Conservation (phyloP, 1,140 invertebrate genomes). For the Cyrtorhinus lividipennis region DNA sequence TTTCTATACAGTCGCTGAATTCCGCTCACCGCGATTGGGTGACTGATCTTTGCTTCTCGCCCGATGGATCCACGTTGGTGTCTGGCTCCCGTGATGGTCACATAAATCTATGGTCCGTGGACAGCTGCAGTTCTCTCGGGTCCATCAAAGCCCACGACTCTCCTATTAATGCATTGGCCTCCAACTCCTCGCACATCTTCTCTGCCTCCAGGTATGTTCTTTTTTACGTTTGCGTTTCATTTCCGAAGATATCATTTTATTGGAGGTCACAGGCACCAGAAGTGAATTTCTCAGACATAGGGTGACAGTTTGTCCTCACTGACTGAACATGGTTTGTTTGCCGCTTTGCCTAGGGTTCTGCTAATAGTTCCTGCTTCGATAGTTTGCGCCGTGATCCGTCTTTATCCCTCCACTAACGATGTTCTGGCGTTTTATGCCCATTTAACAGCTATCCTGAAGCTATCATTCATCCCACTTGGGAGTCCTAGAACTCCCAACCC, state of each 20-base stretch:
- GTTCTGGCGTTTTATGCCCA: no score
- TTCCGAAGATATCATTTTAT: not conserved
- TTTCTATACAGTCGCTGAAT: constrained; percentile 63
- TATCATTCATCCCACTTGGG: no score
- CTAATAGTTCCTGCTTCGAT: no score
- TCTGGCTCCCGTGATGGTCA: constrained; percentile 64
- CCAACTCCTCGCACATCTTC: constrained; percentile 57
- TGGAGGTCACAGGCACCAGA: not conserved
- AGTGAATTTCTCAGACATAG: not conserved
- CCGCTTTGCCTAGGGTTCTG: no score
- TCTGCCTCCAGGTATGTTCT: constrained; percentile 54
- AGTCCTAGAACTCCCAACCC: no score
- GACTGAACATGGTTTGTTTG: not conserved
- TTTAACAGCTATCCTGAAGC: no score
- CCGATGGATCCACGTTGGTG: constrained; percentile 42
- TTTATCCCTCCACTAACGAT: no score
- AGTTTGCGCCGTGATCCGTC: no score
- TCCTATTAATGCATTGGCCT: constrained; percentile 60
- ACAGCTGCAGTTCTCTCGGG: constrained; percentile 45
- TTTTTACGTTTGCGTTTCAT: not conserved
- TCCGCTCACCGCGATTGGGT: constrained; percentile 85
- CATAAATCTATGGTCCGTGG: constrained; percentile 54
- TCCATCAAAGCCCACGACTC: constrained; percentile 58
- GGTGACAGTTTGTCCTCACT: constrained; percentile 1
- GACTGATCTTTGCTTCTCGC: constrained; percentile 55